phyloP scores from a whole-genome alignment of 2,888 invertebrate species.

The Tipula vernalis region DNA sequence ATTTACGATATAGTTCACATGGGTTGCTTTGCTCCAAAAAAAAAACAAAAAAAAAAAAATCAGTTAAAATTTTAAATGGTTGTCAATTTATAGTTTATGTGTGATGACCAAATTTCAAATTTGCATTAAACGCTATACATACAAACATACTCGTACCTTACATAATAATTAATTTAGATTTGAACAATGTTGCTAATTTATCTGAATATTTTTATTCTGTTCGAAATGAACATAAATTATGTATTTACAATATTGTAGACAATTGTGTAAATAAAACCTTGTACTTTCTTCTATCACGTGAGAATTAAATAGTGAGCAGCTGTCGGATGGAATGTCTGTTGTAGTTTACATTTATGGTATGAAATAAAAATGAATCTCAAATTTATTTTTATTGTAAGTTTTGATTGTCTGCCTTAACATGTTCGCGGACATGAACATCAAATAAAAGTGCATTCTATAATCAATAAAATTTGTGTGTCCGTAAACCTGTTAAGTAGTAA shows the following conservation, averaged over 20 bases:
- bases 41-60: background rate
- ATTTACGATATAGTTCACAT: background rate
- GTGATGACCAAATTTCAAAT: background rate
- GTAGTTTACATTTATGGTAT: too few relatives aligned
- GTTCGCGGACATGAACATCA: too few relatives aligned
- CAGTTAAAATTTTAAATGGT: background rate
- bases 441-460: too few relatives aligned
- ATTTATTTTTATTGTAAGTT: too few relatives aligned
- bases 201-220: background rate
- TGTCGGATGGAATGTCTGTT: background rate
- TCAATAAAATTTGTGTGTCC: too few relatives aligned
- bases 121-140: background rate
- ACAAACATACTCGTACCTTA: background rate
- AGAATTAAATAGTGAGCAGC: background rate
- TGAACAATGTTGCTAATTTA: background rate
- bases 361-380: too few relatives aligned
- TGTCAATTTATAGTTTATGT: background rate
- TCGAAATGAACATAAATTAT: background rate
- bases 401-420: background rate
- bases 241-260: background rate
- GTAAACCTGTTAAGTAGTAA: too few relatives aligned
- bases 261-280: background rate
- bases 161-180: background rate
- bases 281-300: background rate
- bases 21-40: background rate